Evolutionary conservation across 2,113 vertebrate species (phyloP), one percentile per base, ranked within the genome.

Genomic region (Microtus montanus): DNA sequence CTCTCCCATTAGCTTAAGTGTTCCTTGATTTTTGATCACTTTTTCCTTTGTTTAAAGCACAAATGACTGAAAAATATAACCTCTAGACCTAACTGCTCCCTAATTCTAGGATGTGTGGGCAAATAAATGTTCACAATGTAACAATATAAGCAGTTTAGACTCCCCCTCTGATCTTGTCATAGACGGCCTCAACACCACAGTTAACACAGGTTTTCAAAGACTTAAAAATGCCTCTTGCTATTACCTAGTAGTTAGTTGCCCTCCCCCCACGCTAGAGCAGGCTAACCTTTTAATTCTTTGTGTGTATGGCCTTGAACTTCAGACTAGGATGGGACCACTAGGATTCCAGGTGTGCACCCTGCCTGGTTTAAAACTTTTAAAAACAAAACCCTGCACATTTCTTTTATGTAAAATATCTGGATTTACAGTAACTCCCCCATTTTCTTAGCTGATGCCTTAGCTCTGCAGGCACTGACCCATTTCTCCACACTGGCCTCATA

Each of bases 181-280:
- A 70, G 83, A 77, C 17, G 9, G 52, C 75, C 78, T 5, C 66
- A 41, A 11, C 49, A 89, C 83, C 44, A 61, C 24, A 5, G 2
- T 9, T 7, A 41, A 90, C 70, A 19, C 47, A 5, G 0, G 74
- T 70, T 82, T 64, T 73, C 66, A 38, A 70, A 77, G 84, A 70
- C 41, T 96, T 83, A 44, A 68, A 61, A 92, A 93, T 93, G 86
- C 87, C 96, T 68, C 35, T 1, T 28, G 77, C 71, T 49, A 49
- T n/a, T 90, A 49, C 63, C n/a, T 79, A 11, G 20, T 30, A 9
- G n/a, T 10, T 38, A 9, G n/a, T 10, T 38, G 20, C 8, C n/a
- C 17, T 7, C 35, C 1, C 47, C 47, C 11, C 15, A 52, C 1
- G 13, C 54, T 35, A 82, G 20, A n/a, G 54, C n/a, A 26, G 47